These are phyloP conservation scores for Aspidiotus rigidus DNA, from an alignment of 2,888 invertebrate genomes.

Conservation along the genomic window DNA sequence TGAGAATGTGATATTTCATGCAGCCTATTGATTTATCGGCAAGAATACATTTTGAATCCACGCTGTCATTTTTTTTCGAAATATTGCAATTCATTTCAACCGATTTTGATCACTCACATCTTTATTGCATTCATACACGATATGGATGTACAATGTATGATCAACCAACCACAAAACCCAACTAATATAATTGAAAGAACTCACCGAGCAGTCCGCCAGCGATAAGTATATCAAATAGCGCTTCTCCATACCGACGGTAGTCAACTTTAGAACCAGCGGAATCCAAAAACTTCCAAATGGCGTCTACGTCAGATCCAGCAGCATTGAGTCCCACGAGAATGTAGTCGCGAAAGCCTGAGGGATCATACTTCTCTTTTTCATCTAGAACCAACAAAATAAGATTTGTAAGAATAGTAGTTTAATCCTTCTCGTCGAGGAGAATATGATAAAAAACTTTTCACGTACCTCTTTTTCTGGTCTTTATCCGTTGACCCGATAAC, in stretches of 20 bases:
- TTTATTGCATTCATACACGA: no score
- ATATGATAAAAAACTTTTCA: neutral
- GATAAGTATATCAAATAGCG: conserved; percentile 94
- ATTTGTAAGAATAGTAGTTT: no score
- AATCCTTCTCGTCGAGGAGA: no score
- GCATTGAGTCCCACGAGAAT: conserved; percentile 91
- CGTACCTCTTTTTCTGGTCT: conserved; percentile 99
- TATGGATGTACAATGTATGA: no score
- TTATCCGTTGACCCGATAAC: conserved; percentile 99
- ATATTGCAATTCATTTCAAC: no score
- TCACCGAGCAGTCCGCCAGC: conserved; percentile 89
- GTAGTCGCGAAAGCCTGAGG: conserved; percentile 94
- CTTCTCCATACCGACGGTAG: conserved; percentile 96
- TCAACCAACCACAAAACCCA: no score
- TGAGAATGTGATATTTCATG: no score
- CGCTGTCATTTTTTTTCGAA: no score
- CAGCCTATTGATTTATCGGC: no score
- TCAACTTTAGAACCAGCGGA: conserved; percentile 90
- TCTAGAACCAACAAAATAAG: conserved; percentile 50
- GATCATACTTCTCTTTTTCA: conserved; percentile 99
- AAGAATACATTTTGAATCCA: no score
- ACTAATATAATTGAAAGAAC: conserved; percentile 38
- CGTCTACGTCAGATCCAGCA: conserved; percentile 88
- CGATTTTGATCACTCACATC: no score
- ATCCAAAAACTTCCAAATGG: conserved; percentile 91